phyloP scores from a whole-genome alignment of 1,140 invertebrate genomes.

The Ericerus pela region DNA sequence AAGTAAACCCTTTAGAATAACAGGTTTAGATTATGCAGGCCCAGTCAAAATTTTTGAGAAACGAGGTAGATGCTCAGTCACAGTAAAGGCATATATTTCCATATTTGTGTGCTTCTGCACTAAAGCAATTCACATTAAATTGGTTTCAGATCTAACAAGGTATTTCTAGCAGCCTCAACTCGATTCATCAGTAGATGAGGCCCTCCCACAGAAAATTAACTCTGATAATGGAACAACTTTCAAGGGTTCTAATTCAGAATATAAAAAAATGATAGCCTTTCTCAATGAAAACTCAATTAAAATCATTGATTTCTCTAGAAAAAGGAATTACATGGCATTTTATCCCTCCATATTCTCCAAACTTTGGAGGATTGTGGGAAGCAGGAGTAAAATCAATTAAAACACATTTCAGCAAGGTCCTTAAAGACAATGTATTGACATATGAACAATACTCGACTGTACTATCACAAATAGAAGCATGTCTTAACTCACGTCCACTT shows the following conservation, averaged over 20 bases:
- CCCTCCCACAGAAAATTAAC: slow-evolving; percentile 22
- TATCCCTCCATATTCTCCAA: slow-evolving; percentile 23
- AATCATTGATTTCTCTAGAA: too few relatives aligned
- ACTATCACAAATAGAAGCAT: slow-evolving; percentile 24
- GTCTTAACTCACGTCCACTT: slow-evolving; percentile 25
- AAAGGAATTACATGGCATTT: slow-evolving; percentile 23
- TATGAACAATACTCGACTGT: slow-evolving; percentile 28
- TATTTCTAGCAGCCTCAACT: slow-evolving; percentile 26
- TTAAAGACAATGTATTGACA: slow-evolving; percentile 15
- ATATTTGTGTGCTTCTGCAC: slow-evolving; percentile 28
- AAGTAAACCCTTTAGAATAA: neutral
- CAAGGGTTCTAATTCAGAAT: slow-evolving; percentile 24
- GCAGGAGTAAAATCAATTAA: slow-evolving; percentile 26
- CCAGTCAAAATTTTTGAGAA: neutral
- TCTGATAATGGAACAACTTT: slow-evolving; percentile 31
- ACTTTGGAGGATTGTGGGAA: slow-evolving; percentile 28
- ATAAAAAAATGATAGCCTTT: slow-evolving; percentile 15
- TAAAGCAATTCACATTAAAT: slow-evolving; percentile 28
- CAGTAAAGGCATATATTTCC: too few relatives aligned
- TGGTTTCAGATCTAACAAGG: slow-evolving; percentile 24
- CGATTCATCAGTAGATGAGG: slow-evolving; percentile 26
- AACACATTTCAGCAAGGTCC: slow-evolving; percentile 22
- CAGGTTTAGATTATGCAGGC: slow-evolving; percentile 11
- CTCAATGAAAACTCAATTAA: slow-evolving; percentile 10
- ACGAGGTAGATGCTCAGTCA: too few relatives aligned